These are phyloP conservation scores for Sussaba pulchella DNA, from an alignment of 2,888 invertebrate genomes.

Conservation along the genomic window DNA sequence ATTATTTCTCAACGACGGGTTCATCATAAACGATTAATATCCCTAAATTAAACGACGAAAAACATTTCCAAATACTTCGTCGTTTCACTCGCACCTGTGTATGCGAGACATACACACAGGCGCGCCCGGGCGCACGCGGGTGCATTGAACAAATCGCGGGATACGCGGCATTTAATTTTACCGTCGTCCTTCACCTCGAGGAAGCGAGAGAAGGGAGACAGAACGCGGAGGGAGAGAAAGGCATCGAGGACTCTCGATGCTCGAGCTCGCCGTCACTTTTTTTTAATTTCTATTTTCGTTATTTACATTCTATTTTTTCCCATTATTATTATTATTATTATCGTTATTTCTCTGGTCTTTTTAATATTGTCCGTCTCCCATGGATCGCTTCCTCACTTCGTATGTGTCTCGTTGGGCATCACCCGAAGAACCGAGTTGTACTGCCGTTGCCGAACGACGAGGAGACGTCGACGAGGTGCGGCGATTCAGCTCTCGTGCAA, in stretches of 20 bases:
- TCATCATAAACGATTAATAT: no score
- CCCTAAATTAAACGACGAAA: no score
- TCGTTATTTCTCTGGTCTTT: slow-evolving; percentile 19
- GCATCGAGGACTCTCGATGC: slow-evolving; percentile 25
- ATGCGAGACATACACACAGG: background rate
- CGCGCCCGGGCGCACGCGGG: background rate
- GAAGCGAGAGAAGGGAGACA: slow-evolving; percentile 59
- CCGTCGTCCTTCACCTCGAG: slow-evolving; percentile 73
- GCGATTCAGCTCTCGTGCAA: slow-evolving; percentile 71
- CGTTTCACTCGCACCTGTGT: no score
- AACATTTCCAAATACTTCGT: no score
- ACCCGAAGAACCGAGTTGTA: slow-evolving; percentile 15
- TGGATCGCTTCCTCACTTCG: no score
- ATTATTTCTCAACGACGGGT: no score
- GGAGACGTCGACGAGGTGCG: slow-evolving; percentile 24
- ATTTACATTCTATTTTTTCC: background rate
- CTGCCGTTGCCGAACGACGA: slow-evolving; percentile 17
- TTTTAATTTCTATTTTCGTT: no score
- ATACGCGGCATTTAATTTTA: slow-evolving; percentile 68
- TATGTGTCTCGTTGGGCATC: slow-evolving; percentile 15
- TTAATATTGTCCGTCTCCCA: background rate
- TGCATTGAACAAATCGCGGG: slow-evolving; percentile 17
- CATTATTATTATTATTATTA: slow-evolving; percentile 15
- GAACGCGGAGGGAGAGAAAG: slow-evolving; percentile 34
- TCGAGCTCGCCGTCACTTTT: background rate